A percentile compares a stretch with the other conserved stretches of the same genome.
Conservation (phyloP, 1,140 invertebrate species). For the Phortica variegata region DNA sequence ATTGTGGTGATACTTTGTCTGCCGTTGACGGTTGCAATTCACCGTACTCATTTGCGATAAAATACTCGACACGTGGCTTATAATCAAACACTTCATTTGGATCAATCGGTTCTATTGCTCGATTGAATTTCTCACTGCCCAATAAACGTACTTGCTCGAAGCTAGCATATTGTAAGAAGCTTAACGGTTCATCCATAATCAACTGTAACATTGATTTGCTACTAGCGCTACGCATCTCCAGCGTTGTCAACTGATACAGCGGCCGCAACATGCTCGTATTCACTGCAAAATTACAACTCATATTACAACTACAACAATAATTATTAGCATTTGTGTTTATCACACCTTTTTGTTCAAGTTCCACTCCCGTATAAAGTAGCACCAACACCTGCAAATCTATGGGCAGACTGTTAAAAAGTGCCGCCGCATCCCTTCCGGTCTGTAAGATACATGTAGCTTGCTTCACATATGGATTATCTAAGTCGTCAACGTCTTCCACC, state of each 20-base stretch:
- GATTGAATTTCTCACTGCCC: slow-evolving; percentile 44
- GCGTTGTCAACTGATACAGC: slow-evolving; percentile 61
- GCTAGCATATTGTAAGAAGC: slow-evolving; percentile 57
- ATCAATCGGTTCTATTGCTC: slow-evolving; percentile 39
- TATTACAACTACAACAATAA: not conserved
- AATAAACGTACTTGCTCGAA: slow-evolving; percentile 53
- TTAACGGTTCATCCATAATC: slow-evolving; percentile 56
- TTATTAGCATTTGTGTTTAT: not conserved
- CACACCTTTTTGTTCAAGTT: slow-evolving; percentile 41
- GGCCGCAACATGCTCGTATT: slow-evolving; percentile 59
- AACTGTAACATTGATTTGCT: slow-evolving; percentile 42
- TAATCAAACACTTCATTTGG: slow-evolving; percentile 45
- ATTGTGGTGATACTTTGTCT: slow-evolving; percentile 17
- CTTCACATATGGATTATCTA: slow-evolving; percentile 57
- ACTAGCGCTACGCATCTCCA: slow-evolving; percentile 64
- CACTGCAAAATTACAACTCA: slow-evolving; percentile 37
- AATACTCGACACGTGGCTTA: slow-evolving; percentile 36
- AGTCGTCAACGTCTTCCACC: slow-evolving; percentile 38
- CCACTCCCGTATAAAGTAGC: slow-evolving; percentile 59
- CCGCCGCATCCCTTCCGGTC: slow-evolving; percentile 55
- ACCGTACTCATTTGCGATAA: slow-evolving; percentile 13
- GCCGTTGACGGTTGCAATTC: slow-evolving; percentile 5
- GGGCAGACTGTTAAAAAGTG: slow-evolving; percentile 59
- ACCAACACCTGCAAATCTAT: slow-evolving; percentile 61
- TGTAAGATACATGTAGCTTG: slow-evolving; percentile 64